These are phyloP conservation scores for Pangasius djambal DNA, from an alignment of 2,797 vertebrate genomes.

Conservation along the genomic window DNA sequence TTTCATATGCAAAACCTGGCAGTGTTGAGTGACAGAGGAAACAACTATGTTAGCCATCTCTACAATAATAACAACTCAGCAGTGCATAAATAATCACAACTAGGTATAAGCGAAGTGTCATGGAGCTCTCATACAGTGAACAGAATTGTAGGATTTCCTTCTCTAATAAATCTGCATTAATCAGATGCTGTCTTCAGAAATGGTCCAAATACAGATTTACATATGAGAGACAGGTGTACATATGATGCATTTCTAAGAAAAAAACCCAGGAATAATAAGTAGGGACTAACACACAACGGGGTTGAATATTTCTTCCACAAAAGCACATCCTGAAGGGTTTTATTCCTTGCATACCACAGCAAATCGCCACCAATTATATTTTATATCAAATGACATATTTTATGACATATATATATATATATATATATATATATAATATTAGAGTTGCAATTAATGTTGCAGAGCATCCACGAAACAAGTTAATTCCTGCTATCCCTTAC, in stretches of 20 bases:
- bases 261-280: not conserved
- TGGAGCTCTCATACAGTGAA: not conserved
- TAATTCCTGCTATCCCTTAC: not conserved
- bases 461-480: not conserved
- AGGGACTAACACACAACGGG: not conserved
- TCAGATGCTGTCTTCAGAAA: too few relatives aligned
- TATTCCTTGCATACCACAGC: not conserved
- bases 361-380: not conserved
- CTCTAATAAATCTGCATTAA: not conserved
- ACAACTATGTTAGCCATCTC: constrained; percentile 13
- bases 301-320: not conserved
- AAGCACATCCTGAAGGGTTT: not conserved
- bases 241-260: too few relatives aligned
- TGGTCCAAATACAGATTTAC: not conserved
- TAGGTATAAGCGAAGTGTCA: too few relatives aligned
- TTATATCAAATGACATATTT: too few relatives aligned
- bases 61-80: constrained; percentile 2
- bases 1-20: constrained; percentile 61
- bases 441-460: not conserved
- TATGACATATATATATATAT: too few relatives aligned
- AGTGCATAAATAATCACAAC: not conserved
- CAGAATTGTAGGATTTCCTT: not conserved
- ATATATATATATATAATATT: too few relatives aligned
- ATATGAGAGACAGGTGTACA: not conserved
- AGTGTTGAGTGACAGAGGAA: constrained; percentile 11